These are phyloP conservation scores for Cynocephalus volans DNA, from an alignment of 2,113 vertebrate species.

Conservation along the genomic window DNA sequence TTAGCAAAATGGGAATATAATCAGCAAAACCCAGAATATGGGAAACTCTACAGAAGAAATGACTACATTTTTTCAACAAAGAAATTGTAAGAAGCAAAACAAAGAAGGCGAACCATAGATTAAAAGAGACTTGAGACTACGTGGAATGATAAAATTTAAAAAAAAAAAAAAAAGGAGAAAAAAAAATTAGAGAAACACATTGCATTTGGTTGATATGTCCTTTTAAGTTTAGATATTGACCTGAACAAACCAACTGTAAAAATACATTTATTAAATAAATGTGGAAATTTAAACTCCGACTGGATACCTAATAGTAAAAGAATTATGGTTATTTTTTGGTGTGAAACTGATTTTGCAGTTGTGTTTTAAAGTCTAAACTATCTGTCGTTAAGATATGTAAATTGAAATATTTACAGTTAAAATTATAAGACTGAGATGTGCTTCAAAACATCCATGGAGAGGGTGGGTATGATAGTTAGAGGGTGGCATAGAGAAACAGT, in stretches of 20 bases:
- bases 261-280: neutral
- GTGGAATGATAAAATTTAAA: neutral
- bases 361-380: neutral
- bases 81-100: neutral
- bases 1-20: neutral
- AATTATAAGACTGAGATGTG: neutral
- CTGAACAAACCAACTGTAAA: neutral
- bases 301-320: neutral
- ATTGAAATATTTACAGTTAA: constrained; percentile 40
- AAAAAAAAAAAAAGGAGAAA: neutral
- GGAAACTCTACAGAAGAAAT: neutral
- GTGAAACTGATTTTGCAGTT: neutral
- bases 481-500: neutral
- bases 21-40: neutral
- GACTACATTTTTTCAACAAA: neutral
- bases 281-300: neutral
- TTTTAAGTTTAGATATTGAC: constrained; percentile 12
- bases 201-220: neutral
- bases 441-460: neutral
- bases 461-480: neutral
- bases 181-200: neutral
- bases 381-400: neutral
- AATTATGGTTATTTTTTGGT: neutral
- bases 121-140: constrained; percentile 15
- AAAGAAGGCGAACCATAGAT: neutral